These are phyloP conservation scores for Nephrotoma flavescens DNA, from an alignment of 2,888 invertebrate species.

Conservation along the genomic window DNA sequence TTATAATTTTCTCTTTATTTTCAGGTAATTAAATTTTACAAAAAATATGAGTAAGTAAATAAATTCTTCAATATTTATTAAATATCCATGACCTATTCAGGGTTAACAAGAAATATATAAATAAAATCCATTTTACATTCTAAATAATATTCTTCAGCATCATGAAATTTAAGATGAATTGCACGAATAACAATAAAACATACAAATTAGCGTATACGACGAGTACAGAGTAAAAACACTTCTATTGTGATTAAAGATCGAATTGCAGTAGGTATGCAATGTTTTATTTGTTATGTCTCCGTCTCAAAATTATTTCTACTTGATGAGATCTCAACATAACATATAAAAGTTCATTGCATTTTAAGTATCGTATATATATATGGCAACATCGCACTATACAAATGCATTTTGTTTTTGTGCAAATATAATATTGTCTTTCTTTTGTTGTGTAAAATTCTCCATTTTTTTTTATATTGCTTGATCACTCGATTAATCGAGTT, in stretches of 20 bases:
- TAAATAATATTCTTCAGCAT: not conserved
- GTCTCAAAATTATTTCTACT: not conserved
- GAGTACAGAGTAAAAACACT: not conserved
- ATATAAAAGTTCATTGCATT: not conserved
- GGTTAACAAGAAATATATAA: not conserved
- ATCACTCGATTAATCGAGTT: not conserved
- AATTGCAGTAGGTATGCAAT: not conserved
- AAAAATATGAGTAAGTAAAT: not conserved
- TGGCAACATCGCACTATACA: not conserved
- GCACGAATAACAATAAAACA: not conserved
- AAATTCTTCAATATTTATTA: too few species aligned
- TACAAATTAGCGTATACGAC: not conserved
- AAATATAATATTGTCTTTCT: not conserved
- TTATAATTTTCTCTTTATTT: not conserved
- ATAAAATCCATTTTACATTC: not conserved
- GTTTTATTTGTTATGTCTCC: too few species aligned
- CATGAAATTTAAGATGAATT: not conserved
- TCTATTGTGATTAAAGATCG: not conserved
- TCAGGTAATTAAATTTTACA: not conserved
- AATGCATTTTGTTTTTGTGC: not conserved
- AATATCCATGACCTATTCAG: not conserved
- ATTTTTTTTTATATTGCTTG: not conserved
- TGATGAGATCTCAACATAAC: not conserved
- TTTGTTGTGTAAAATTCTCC: not conserved
- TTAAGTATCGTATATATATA: not conserved